phyloP scores from a whole-genome alignment of 2,888 invertebrate species.

The Balanococcus diminutus region DNA sequence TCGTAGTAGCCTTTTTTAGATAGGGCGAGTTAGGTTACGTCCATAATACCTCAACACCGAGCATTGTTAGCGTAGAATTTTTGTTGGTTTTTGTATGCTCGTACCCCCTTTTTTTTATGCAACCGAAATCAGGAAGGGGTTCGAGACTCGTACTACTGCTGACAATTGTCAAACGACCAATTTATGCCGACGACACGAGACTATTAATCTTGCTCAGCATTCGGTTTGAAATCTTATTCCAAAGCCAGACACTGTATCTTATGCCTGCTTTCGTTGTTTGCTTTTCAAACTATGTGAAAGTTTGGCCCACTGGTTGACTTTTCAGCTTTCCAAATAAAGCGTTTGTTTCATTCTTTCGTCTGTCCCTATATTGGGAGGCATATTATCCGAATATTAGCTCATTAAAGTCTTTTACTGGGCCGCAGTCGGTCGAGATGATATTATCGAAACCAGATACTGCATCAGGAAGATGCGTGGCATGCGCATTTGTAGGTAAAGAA shows the following conservation, averaged over 20 bases:
- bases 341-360: not conserved
- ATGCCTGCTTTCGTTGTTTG: not conserved
- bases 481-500: not conserved
- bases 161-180: not conserved
- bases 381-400: not conserved
- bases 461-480: not conserved
- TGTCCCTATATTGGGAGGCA: too few species aligned
- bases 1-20: too few species aligned
- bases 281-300: not conserved
- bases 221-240: not conserved
- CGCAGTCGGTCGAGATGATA: not conserved
- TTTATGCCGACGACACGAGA: not conserved
- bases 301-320: not conserved
- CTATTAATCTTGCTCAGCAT: constrained; percentile 7
- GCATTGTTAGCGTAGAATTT: constrained; percentile 11
- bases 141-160: not conserved
- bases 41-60: not conserved
- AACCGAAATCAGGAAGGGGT: not conserved
- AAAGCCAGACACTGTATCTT: not conserved
- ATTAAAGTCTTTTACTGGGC: not conserved
- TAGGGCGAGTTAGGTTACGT: not conserved
- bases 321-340: not conserved
- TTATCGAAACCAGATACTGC: not conserved
- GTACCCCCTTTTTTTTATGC: not conserved
- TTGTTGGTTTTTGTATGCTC: not conserved